Conservation (phyloP, 2,888 invertebrate species). For the Andricus curvator region DNA sequence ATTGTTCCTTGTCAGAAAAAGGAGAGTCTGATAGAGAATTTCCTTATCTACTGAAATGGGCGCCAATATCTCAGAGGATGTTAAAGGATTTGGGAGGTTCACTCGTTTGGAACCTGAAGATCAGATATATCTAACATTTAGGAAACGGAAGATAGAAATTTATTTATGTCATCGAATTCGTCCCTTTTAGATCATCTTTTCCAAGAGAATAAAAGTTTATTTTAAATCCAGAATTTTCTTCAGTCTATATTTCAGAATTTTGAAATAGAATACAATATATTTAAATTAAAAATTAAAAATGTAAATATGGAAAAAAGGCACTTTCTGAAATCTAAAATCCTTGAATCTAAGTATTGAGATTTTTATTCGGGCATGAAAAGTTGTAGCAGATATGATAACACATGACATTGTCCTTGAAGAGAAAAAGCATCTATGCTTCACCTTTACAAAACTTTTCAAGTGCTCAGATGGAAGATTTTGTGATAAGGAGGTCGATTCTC, state of each 20-base stretch:
- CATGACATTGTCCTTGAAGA: background rate
- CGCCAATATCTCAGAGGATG: background rate
- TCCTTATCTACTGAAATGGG: conserved; percentile 9
- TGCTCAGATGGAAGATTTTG: background rate
- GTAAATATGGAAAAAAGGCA: background rate
- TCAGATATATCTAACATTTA: background rate
- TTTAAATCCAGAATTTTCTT: background rate
- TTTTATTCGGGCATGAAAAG: too few relatives aligned
- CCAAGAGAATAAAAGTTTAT: background rate
- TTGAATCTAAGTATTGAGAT: too few relatives aligned
- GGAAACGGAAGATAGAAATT: background rate
- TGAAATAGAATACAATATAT: background rate
- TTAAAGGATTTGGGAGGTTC: background rate
- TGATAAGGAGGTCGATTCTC: background rate
- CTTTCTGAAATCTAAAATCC: too few relatives aligned
- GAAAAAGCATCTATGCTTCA: background rate
- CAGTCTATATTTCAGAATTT: background rate
- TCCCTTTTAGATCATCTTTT: background rate
- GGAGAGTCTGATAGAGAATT: background rate
- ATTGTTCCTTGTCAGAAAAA: background rate
- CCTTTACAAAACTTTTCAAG: background rate
- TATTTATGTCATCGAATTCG: conserved; percentile 1
- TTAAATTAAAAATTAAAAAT: background rate
- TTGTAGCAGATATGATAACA: background rate
- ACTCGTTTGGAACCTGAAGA: background rate